Evolutionary conservation across 2,113 vertebrate genomes (phyloP).

Genomic region (Apaloderma vittatum): DNA sequence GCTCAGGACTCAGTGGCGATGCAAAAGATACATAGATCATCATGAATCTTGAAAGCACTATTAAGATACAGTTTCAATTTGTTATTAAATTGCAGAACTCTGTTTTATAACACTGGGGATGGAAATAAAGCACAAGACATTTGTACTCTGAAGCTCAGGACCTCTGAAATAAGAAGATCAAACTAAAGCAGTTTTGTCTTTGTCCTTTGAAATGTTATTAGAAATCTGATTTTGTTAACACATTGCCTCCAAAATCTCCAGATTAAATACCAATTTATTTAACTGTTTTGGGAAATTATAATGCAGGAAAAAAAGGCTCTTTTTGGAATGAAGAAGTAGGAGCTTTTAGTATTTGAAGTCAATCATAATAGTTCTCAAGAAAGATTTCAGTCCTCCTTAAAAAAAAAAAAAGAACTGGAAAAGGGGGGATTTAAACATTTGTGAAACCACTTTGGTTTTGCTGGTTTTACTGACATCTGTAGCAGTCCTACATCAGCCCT

Average conservation of each 20-base stretch:
- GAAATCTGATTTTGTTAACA: neutral
- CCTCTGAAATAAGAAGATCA: neutral
- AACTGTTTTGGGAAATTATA: neutral
- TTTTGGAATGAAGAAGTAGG: neutral
- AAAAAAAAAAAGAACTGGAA: neutral
- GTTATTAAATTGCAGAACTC: neutral
- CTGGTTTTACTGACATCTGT: neutral
- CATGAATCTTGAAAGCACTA: neutral
- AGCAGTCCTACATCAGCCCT: neutral
- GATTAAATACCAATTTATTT: neutral
- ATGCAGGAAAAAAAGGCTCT: neutral
- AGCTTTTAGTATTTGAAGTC: neutral
- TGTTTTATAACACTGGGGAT: neutral
- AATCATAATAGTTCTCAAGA: neutral
- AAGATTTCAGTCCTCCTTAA: neutral
- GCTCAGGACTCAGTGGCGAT: neutral
- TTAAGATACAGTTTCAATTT: accelerated
- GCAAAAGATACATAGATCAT: neutral
- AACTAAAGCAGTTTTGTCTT: neutral
- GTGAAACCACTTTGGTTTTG: neutral
- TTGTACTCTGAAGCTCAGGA: neutral
- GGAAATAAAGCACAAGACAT: neutral
- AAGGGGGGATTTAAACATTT: neutral
- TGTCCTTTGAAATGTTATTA: neutral
- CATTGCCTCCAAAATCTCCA: neutral